Evolutionary conservation across 2,888 invertebrate species (phyloP), one percentile per base, ranked within the genome.

Genomic region (Leucozona laternaria): DNA sequence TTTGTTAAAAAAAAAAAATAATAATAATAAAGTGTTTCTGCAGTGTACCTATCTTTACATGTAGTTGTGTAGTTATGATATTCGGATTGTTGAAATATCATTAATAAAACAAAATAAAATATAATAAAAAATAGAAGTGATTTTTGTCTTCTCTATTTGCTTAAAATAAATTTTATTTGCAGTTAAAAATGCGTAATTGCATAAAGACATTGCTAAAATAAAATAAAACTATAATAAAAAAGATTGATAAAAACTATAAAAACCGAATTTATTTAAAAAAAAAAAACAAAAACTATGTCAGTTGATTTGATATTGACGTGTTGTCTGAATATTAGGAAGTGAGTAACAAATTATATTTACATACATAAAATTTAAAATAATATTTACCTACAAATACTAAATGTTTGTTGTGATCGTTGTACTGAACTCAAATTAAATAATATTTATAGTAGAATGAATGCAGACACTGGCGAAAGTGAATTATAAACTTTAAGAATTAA

Each of bases 231-330:
- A 45, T 17, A 17, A 4, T 25, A 45, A 5, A 66, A 3, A 53
- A 22, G 17, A 68, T 50, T 68, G 13, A 68, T 17, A 43, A 28
- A 53, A 66, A 34, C 17, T 45, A 13, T n/a, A 73, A 48, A 60
- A 57, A 48, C 68, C 85, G 85, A 85, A 85, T 85, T 85, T 85
- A 85, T 70, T 78, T 81, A 77, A 85, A 68, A n/a, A 31, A 55
- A 55, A 25, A 25, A 25, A 55, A 25, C 2, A 25, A 31, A 31
- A 31, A 5, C 66, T 66, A 66, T 71, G 84, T 80, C 84, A 79
- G 79, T 85, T 80, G 8, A 48, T 62, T 75, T 68, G 37, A 68
- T 8, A 76, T 84, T 77, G 84, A 60, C 76, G 22, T 68, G 22
- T 68, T 72, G 55, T 48, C 66, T 77, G 55, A 77, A 57, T 68